These are phyloP conservation scores for Gorsachius magnificus DNA, from an alignment of 2,797 vertebrate genomes.

Conservation along the genomic window DNA sequence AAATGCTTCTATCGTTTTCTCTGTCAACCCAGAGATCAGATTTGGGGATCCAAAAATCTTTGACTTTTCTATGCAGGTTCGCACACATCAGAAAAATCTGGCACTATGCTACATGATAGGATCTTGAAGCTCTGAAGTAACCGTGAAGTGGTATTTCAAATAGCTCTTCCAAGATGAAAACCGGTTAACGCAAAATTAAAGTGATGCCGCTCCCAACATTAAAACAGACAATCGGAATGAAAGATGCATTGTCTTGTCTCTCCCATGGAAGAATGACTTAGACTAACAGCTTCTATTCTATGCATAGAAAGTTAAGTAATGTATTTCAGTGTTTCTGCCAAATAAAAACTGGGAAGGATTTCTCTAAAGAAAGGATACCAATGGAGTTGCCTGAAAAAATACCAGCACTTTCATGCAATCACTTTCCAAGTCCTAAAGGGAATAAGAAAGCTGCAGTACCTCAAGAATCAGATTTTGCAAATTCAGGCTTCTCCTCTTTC, in stretches of 20 bases:
- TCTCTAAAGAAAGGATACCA: slow-evolving; percentile 19
- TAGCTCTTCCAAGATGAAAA: slow-evolving; percentile 47
- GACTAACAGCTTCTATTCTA: slow-evolving; percentile 34
- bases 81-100: slow-evolving; percentile 23
- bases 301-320: slow-evolving; percentile 29
- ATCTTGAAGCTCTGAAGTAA: slow-evolving; percentile 36
- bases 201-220: slow-evolving; percentile 20
- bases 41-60: slow-evolving; percentile 31
- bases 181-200: slow-evolving; percentile 54
- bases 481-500: slow-evolving; percentile 26
- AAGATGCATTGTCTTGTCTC: not conserved
- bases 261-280: slow-evolving; percentile 27
- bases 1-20: slow-evolving; percentile 39
- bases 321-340: slow-evolving; percentile 28
- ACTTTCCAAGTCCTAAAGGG: slow-evolving; percentile 2
- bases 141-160: slow-evolving; percentile 61
- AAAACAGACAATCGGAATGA: slow-evolving; percentile 25
- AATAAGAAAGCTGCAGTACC: slow-evolving; percentile 19
- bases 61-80: slow-evolving; percentile 47
- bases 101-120: slow-evolving; percentile 15
- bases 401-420: slow-evolving; percentile 28
- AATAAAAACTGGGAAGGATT: slow-evolving; percentile 42
- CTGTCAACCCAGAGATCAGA: slow-evolving; percentile 32
- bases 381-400: not conserved
- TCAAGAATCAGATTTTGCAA: slow-evolving; percentile 43